phyloP scores from a whole-genome alignment of 2,797 vertebrate species.

The Sebastes umbrosus region DNA sequence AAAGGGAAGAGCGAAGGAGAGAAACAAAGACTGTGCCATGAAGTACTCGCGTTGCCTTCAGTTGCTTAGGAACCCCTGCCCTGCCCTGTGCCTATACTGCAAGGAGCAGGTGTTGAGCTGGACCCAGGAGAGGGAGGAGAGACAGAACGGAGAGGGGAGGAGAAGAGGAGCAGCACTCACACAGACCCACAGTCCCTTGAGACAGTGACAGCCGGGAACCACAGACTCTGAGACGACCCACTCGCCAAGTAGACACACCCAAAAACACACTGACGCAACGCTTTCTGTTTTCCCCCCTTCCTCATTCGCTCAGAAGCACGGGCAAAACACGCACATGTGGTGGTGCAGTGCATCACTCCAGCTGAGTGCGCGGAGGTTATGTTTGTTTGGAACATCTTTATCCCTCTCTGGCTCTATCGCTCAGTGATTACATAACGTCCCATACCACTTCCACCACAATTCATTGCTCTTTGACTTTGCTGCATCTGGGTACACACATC shows the following conservation, averaged over 20 bases:
- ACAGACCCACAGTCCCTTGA: constrained; percentile 64
- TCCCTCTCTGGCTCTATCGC: constrained; percentile 66
- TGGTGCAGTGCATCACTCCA: constrained; percentile 47
- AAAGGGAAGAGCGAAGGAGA: neutral
- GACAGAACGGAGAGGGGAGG: constrained; percentile 59
- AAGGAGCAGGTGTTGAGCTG: constrained; percentile 76
- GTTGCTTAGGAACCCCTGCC: constrained; percentile 76
- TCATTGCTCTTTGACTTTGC: constrained; percentile 55
- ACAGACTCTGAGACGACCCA: constrained; percentile 52
- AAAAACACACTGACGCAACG: constrained; percentile 35
- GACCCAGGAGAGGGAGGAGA: constrained; percentile 71
- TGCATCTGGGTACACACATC: constrained; percentile 46
- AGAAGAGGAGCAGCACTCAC: constrained; percentile 57
- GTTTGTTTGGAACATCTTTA: constrained; percentile 77
- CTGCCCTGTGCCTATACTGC: constrained; percentile 54
- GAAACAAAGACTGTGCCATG: constrained; percentile 39
- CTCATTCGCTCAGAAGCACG: constrained; percentile 43
- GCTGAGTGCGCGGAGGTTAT: constrained; percentile 61
- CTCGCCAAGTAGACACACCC: constrained; percentile 61
- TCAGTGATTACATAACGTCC: constrained; percentile 65
- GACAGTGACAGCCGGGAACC: constrained; percentile 73
- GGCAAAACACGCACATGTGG: constrained; percentile 24
- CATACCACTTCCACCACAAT: constrained; percentile 49
- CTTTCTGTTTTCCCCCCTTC: neutral
- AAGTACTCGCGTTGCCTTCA: constrained; percentile 23